Evolutionary conservation across 2,888 invertebrate species (phyloP).

Genomic region (Apodemia zela): DNA sequence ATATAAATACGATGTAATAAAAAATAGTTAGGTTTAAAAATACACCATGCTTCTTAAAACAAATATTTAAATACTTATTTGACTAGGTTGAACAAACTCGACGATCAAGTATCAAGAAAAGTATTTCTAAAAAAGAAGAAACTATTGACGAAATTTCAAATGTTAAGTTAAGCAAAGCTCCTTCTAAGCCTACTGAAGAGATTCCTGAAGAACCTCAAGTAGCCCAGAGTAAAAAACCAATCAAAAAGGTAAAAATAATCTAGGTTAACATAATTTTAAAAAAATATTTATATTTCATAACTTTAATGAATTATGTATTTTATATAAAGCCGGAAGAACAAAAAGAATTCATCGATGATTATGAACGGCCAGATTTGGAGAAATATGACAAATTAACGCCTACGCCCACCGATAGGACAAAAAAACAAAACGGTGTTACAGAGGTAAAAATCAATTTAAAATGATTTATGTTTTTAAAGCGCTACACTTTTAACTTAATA

Average conservation of each 20-base stretch:
- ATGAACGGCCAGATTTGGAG: constrained; percentile 86
- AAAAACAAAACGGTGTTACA: constrained; percentile 68
- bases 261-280: constrained; percentile 1
- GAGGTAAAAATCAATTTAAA: constrained; percentile 64
- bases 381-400: constrained; percentile 82
- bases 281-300: constrained; percentile 12
- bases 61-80: constrained; percentile 17
- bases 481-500: too few relatives aligned
- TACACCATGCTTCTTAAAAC: not conserved
- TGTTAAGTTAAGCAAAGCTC: constrained; percentile 61
- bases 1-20: not conserved
- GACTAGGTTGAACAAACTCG: constrained; percentile 59
- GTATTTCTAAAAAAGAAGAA: constrained; percentile 62
- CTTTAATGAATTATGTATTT: not conserved
- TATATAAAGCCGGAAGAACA: constrained; percentile 57
- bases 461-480: too few relatives aligned
- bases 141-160: constrained; percentile 67
- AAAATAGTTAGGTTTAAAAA: constrained; percentile 22
- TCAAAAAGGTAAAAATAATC: constrained; percentile 58
- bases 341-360: constrained; percentile 83
- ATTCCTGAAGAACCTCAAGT: constrained; percentile 60
- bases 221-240: constrained; percentile 58
- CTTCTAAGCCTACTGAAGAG: constrained; percentile 58
- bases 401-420: constrained; percentile 58
- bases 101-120: constrained; percentile 65